Evolutionary conservation across 1,140 invertebrate species (phyloP).

Genomic region (Diorhabda sublineata): DNA sequence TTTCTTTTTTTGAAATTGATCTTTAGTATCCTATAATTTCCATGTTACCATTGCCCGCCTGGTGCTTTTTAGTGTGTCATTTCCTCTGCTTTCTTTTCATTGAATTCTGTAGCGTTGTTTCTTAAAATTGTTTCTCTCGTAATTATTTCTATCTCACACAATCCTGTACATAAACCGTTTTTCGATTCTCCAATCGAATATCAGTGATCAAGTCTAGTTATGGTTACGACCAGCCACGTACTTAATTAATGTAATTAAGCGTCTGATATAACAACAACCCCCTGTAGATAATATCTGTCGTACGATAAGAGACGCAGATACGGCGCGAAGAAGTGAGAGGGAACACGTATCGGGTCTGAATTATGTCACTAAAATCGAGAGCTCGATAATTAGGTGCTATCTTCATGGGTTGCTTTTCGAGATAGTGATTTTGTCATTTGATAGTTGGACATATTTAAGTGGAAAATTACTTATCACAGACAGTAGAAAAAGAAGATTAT

Average conservation of each 20-base stretch:
- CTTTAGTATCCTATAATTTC: no score
- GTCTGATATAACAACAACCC: slow-evolving; percentile 42
- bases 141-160: no score
- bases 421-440: slow-evolving; percentile 10
- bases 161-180: no score
- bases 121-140: no score
- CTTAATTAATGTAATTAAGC: slow-evolving; percentile 45
- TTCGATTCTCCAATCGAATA: slow-evolving; percentile 23
- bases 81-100: no score
- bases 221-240: slow-evolving; percentile 40
- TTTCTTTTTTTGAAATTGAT: no score
- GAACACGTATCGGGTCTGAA: slow-evolving; percentile 24
- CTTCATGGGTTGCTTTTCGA: slow-evolving; percentile 21
- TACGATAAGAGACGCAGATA: slow-evolving; percentile 24
- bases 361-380: slow-evolving; percentile 34
- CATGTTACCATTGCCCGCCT: no score
- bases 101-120: no score
- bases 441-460: background rate
- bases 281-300: slow-evolving; percentile 19
- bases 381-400: slow-evolving; percentile 33
- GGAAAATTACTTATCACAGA: no score
- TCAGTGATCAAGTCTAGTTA: slow-evolving; percentile 35
- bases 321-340: slow-evolving; percentile 13
- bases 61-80: no score
- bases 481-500: no score